Conservation (phyloP, 2,888 invertebrate genomes). For the Pemphredon lugubris region DNA sequence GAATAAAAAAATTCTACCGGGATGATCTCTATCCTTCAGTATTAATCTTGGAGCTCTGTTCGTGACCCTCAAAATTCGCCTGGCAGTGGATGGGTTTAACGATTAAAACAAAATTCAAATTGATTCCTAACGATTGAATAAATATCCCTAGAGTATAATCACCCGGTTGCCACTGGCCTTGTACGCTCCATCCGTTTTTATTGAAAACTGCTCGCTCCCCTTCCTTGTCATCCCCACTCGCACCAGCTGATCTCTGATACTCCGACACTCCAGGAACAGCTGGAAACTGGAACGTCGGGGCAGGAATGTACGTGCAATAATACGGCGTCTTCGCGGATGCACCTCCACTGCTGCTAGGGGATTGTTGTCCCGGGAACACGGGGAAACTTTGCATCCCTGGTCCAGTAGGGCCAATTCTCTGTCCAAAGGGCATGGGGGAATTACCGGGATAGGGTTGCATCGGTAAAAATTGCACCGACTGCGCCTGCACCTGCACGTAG, state of each 20-base stretch:
- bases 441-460: neutral
- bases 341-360: neutral
- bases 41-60: too few relatives aligned
- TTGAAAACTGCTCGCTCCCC: too few relatives aligned
- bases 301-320: conserved; percentile 71
- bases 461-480: conserved; percentile 42
- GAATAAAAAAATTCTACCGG: too few relatives aligned
- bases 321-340: conserved; percentile 32
- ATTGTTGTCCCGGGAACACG: conserved; percentile 25
- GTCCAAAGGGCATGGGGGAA: neutral
- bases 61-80: too few relatives aligned
- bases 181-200: too few relatives aligned
- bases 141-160: too few relatives aligned
- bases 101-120: too few relatives aligned
- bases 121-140: too few relatives aligned
- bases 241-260: conserved; percentile 50
- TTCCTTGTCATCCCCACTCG: neutral
- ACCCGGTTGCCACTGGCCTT: too few relatives aligned
- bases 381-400: conserved; percentile 32
- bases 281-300: conserved; percentile 67
- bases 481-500: conserved; percentile 46
- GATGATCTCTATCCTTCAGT: neutral
- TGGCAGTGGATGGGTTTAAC: too few relatives aligned
- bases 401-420: conserved; percentile 45
- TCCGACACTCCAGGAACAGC: conserved; percentile 60